Evolutionary conservation across 2,797 vertebrate genomes (phyloP), one percentile per base, ranked within the genome.

Genomic region (Alosa sapidissima): DNA sequence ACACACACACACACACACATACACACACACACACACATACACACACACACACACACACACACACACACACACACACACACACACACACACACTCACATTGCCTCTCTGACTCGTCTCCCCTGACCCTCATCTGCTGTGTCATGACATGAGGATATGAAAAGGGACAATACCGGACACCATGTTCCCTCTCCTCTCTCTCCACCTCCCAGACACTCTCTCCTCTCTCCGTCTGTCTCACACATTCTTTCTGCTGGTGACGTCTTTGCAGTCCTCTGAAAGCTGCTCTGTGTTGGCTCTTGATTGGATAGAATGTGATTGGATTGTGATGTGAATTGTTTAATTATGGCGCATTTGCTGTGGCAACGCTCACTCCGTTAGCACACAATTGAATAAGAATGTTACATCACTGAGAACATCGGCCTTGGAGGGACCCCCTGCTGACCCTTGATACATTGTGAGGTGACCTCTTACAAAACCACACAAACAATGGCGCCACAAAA

Each of bases 331-430:
- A 0, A 78, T 45, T 78, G 72, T 45, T 78, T 78, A 19, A 78
- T 78, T 9, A 47, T 6, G 5, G 72, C 72, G 47, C 10, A 36
- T 36, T 72, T 10, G 2, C 16, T 2, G 11, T 72, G 36, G 68
- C 68, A 0, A 72, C 16, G 11, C 16, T 47, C 36, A 5, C 19
- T 47, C 5, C 19, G 14, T 47, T 45, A 10, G 41, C 14, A 5
- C 36, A 47, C 41, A 78, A 78, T 21, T 45, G 72, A 47, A 21
- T 21, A 1, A 19, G 41, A 41, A 19, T 47, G 41, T 78, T 78
- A 78, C 19, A 19, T 78, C 72, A 78, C 72, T 47, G 72, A 47
- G 41, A 78, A 78, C 41, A 78, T 45, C 5, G 72, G 72, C 24
- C 24, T 36, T 13, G 28, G 13, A 2, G 72, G 41, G 41, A 78